phyloP scores from a whole-genome alignment of 1,140 invertebrate genomes.

The Orius insidiosus region DNA sequence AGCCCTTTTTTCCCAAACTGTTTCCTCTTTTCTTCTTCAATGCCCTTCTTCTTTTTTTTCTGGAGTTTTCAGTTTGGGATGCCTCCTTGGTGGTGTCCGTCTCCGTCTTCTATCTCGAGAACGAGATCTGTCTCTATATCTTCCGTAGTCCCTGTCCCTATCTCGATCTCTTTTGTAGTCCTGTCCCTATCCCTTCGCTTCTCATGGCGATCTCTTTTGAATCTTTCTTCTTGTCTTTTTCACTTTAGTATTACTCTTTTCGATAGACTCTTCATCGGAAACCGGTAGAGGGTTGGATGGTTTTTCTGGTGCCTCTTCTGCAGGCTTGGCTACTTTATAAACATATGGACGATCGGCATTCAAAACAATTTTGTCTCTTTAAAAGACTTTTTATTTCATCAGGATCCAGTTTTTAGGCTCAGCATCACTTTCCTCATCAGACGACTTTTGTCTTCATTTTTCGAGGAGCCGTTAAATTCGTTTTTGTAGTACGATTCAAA shows the following conservation, averaged over 20 bases:
- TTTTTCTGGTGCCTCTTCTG: no score
- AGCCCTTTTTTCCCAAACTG: slow-evolving; percentile 26
- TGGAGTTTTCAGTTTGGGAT: background rate
- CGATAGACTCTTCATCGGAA: slow-evolving; percentile 28
- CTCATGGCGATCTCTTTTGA: slow-evolving; percentile 25
- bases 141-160: slow-evolving; percentile 21
- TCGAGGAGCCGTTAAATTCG: background rate
- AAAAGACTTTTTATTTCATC: background rate
- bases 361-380: background rate
- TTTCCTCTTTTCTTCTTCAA: slow-evolving; percentile 20
- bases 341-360: no score
- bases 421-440: slow-evolving; percentile 10
- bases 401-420: slow-evolving; percentile 19
- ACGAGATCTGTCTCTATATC: background rate
- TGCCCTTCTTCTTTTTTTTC: slow-evolving; percentile 19
- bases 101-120: background rate
- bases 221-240: slow-evolving; percentile 22
- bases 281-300: no score
- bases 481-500: background rate
- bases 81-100: background rate
- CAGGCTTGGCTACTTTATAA: no score
- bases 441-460: background rate
- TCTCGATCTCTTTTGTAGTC: slow-evolving; percentile 23
- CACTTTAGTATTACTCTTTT: slow-evolving; percentile 34
- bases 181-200: slow-evolving; percentile 24